Conservation (phyloP, 2,888 invertebrate genomes). For the Euspilapteryx auroguttella region DNA sequence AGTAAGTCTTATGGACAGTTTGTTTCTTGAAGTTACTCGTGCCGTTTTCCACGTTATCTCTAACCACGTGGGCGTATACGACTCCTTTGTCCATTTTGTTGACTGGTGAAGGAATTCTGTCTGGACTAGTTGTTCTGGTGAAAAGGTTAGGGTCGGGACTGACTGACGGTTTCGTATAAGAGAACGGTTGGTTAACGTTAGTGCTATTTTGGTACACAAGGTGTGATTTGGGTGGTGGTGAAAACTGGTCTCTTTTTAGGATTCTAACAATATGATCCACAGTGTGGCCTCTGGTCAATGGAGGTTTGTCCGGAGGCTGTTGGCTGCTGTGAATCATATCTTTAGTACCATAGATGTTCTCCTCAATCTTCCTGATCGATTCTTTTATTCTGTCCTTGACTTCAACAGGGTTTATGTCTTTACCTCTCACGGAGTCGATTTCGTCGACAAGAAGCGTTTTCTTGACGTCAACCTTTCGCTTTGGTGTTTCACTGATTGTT, state of each 20-base stretch:
- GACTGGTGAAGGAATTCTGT: conserved; percentile 40
- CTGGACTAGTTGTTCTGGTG: conserved; percentile 43
- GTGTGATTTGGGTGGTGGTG: conserved; percentile 67
- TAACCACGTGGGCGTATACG: conserved; percentile 77
- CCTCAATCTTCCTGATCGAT: conserved; percentile 49
- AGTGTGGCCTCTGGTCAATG: conserved; percentile 70
- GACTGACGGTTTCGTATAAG: conserved; percentile 69
- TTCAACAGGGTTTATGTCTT: conserved; percentile 23
- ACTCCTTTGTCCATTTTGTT: conserved; percentile 61
- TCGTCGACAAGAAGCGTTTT: conserved; percentile 37
- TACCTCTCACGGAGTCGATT: conserved; percentile 29
- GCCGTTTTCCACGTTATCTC: conserved; percentile 30
- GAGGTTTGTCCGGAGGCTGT: conserved; percentile 68
- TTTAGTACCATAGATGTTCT: conserved; percentile 47
- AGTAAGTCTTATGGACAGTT: conserved; percentile 56
- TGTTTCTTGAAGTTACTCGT: conserved; percentile 26
- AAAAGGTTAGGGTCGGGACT: conserved; percentile 51
- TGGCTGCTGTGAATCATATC: conserved; percentile 77
- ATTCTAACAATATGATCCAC: conserved; percentile 78
- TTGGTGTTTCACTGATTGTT: conserved; percentile 34
- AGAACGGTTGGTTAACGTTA: conserved; percentile 79
- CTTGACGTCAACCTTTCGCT: conserved; percentile 35
- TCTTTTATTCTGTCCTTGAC: conserved; percentile 54
- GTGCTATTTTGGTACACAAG: conserved; percentile 64
- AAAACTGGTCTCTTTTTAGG: conserved; percentile 70